Evolutionary conservation across 2,797 vertebrate genomes (phyloP), one percentile per base, ranked within the genome.

Genomic region (Chiroxiphia lanceolata): DNA sequence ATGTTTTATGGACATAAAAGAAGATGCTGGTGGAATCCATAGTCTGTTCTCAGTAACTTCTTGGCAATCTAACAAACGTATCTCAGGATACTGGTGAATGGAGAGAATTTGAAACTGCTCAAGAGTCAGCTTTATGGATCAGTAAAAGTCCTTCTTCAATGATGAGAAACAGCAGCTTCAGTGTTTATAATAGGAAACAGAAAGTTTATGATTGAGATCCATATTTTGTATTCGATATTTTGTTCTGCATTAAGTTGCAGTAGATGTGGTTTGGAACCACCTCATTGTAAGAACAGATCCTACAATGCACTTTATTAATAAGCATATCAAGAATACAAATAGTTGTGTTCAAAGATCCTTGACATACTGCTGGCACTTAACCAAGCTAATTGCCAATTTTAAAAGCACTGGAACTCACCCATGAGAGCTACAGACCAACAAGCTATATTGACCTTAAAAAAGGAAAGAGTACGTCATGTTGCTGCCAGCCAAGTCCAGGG

Each of bases 11-110:
- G 40, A 54, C 26, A 79, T 98, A 97, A 56, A 83, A 50, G 27
- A 94, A 94, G 33, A 83, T 92, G 6, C 70, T 98, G 65, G 95
- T 98, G 51, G 97, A 98, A 87, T 94, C 98, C 84, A 71, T 61
- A 3, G 87, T 95, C 71, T 97, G 97, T 94, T 98, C 97, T 87
- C 87, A 97, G 45, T 85, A 98, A 75, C 96, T 99, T 74, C 95
- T 77, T 87, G 69, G 63, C 60, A 94, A 94, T 15, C 95, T 99
- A 56, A 97, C 97, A 97, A 95, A 96, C 26, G 54, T 98, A 69
- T 95, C 97, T 50, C 92, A 97, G 34, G 97, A 98, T 6, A 97
- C 97, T 42, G 59, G 97, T 54, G 92, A 95, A 82, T 97, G 94
- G 97, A 97, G 94, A 91, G 65, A 97, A 61, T 92, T 95, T 56